Evolutionary conservation across 2,888 invertebrate species (phyloP).

Genomic region (Buathra laborator): DNA sequence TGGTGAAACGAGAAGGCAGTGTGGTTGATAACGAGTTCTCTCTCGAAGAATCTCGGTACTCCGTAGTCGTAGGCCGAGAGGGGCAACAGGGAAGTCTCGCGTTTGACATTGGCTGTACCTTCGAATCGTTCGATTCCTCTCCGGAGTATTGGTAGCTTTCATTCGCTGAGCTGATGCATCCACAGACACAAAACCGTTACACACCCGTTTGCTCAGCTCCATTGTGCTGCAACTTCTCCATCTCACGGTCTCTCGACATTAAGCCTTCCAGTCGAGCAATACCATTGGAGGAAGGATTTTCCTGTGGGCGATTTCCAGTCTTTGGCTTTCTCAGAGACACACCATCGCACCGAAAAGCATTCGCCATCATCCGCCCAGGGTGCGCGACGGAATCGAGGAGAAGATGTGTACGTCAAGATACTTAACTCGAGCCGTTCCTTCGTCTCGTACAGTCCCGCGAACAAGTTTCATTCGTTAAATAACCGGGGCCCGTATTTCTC

Average conservation of each 20-base stretch:
- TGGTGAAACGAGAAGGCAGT: slow-evolving; percentile 53
- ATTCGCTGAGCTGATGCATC: slow-evolving; percentile 4
- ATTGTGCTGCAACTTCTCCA: slow-evolving; percentile 64
- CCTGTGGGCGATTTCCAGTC: slow-evolving; percentile 68
- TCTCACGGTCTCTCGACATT: slow-evolving; percentile 70
- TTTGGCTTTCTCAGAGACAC: background rate
- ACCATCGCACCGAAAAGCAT: background rate
- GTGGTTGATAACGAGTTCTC: slow-evolving; percentile 69
- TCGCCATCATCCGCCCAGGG: background rate
- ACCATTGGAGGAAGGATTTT: slow-evolving; percentile 63
- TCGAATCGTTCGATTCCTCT: background rate
- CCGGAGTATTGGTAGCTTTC: slow-evolving; percentile 8
- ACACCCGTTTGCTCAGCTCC: slow-evolving; percentile 39
- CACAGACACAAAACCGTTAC: background rate
- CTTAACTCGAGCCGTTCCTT: slow-evolving; percentile 75
- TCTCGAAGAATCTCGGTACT: slow-evolving; percentile 28
- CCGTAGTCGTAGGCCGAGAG: background rate
- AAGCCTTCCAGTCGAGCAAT: slow-evolving; percentile 72
- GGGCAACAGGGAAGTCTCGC: background rate
- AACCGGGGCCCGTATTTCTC: slow-evolving; percentile 47
- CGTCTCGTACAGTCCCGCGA: slow-evolving; percentile 71
- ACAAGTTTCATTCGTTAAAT: slow-evolving; percentile 61
- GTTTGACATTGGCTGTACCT: background rate
- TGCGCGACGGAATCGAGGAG: slow-evolving; percentile 41
- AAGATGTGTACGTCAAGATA: slow-evolving; percentile 74